phyloP scores from a whole-genome alignment of 2,113 vertebrate genomes.

The Amphiprion ocellaris region DNA sequence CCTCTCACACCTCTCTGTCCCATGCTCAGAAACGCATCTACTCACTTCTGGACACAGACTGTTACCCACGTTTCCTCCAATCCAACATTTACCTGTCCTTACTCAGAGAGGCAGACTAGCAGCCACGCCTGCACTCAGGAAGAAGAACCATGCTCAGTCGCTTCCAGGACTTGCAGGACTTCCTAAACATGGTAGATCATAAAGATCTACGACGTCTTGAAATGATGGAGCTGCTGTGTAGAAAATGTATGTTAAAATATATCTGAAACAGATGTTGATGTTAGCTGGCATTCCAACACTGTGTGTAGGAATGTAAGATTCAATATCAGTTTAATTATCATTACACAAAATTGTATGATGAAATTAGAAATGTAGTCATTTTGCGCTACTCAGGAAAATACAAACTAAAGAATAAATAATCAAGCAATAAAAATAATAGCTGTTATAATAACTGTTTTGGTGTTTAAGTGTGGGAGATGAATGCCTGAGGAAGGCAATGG shows the following conservation, averaged over 20 bases:
- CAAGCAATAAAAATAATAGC: too few species aligned
- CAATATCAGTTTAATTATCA: too few species aligned
- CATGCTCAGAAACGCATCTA: slow-evolving; percentile 85
- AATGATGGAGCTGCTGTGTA: background rate
- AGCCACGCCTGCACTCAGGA: background rate
- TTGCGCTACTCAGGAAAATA: too few species aligned
- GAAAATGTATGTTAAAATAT: background rate
- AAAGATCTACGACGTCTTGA: background rate
- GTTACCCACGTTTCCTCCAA: slow-evolving; percentile 86
- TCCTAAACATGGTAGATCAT: background rate
- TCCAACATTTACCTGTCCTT: slow-evolving; percentile 81
- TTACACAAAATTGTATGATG: too few species aligned
- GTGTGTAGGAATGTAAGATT: background rate
- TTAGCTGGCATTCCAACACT: background rate
- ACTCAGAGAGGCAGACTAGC: slow-evolving; percentile 65
- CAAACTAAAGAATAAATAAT: too few species aligned
- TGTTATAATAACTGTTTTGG: too few species aligned
- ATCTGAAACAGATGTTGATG: background rate
- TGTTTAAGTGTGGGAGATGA: too few species aligned
- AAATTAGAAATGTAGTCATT: too few species aligned
- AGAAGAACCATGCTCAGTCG: background rate
- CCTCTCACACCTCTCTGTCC: slow-evolving; percentile 76
- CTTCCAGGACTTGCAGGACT: background rate
- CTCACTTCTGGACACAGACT: slow-evolving; percentile 84
- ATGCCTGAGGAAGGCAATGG: too few species aligned